phyloP scores from a whole-genome alignment of 2,113 vertebrate genomes.

The Bombycilla garrulus region DNA sequence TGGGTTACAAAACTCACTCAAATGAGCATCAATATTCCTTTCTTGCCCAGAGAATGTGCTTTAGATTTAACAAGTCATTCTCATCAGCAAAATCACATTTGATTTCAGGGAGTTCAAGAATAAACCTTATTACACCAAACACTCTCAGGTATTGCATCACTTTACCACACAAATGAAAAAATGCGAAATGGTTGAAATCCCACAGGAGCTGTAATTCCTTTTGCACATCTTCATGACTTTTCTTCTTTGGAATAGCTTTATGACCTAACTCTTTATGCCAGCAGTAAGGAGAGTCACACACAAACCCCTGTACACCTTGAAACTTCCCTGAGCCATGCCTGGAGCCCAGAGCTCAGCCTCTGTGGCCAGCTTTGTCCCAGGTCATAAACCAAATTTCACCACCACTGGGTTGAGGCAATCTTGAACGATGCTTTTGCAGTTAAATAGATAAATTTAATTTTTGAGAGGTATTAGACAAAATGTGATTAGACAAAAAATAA shows the following conservation, averaged over 20 bases:
- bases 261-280: not conserved
- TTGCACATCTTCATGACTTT: not conserved
- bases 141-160: fast-evolving
- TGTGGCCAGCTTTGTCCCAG: not conserved
- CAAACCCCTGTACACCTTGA: not conserved
- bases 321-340: not conserved
- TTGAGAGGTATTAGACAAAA: not conserved
- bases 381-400: not conserved
- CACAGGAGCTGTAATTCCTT: not conserved
- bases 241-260: not conserved
- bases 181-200: not conserved
- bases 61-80: not conserved
- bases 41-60: not conserved
- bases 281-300: not conserved
- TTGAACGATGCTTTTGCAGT: not conserved
- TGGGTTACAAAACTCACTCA: not conserved
- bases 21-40: not conserved
- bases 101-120: not conserved
- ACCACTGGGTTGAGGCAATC: not conserved
- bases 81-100: not conserved
- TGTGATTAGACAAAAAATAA: slow-evolving; percentile 1
- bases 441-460: not conserved
- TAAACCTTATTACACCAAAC: not conserved
- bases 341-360: not conserved
- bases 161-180: not conserved